phyloP scores from a whole-genome alignment of 2,113 vertebrate genomes.

The Bettongia penicillata region DNA sequence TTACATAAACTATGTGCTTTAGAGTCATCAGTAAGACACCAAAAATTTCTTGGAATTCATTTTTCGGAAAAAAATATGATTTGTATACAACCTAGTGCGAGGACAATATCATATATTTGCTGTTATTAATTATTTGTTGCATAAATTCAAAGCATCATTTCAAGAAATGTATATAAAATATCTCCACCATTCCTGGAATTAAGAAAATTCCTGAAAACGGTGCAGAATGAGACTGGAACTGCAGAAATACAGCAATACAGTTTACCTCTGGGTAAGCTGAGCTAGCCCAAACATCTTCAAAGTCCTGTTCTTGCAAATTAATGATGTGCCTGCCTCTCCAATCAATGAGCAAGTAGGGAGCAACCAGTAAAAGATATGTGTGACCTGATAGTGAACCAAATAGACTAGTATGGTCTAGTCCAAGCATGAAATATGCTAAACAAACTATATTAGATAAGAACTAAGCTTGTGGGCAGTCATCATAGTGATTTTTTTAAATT shows the following conservation, averaged over 20 bases:
- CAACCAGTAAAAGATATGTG: background rate
- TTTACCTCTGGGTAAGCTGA: conserved; percentile 35
- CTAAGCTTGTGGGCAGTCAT: conserved; percentile 37
- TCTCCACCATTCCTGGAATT: conserved; percentile 11
- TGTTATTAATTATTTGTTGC: background rate
- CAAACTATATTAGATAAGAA: conserved; percentile 38
- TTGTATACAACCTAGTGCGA: background rate
- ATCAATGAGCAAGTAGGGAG: conserved; percentile 7
- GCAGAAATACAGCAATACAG: conserved; percentile 29
- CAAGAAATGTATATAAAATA: background rate
- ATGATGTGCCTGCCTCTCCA: background rate
- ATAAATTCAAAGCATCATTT: conserved; percentile 39
- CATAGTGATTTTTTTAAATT: conserved; percentile 23
- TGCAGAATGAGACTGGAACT: conserved; percentile 35
- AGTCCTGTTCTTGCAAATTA: conserved; percentile 29
- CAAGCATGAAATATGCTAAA: conserved; percentile 32
- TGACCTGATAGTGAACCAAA: conserved; percentile 15
- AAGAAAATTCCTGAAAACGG: conserved; percentile 45
- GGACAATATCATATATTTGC: conserved; percentile 4
- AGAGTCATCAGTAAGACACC: background rate
- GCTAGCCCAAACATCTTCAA: conserved; percentile 44
- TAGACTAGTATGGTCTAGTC: conserved; percentile 39
- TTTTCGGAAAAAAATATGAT: background rate
- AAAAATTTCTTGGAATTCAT: background rate
- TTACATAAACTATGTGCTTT: conserved; percentile 13